These are phyloP conservation scores for Cirrhinus molitorella DNA, from an alignment of 2,797 vertebrate genomes.

Conservation along the genomic window DNA sequence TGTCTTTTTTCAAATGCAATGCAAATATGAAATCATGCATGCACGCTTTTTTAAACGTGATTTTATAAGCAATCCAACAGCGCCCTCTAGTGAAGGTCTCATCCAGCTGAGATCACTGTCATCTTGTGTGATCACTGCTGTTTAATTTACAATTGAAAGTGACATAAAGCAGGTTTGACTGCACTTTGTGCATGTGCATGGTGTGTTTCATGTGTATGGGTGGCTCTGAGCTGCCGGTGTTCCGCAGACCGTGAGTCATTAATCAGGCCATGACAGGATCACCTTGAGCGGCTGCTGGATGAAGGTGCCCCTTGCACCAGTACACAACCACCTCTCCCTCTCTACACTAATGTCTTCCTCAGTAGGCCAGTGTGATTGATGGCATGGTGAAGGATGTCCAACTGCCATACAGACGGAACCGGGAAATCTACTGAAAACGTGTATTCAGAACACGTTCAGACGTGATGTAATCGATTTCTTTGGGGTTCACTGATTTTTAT, in stretches of 20 bases:
- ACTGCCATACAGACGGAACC: background rate
- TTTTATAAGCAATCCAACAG: background rate
- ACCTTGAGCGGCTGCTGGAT: conserved; percentile 47
- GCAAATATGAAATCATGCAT: background rate
- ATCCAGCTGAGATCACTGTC: background rate
- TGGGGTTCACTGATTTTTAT: background rate
- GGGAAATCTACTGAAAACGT: background rate
- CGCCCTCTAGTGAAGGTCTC: conserved; percentile 23
- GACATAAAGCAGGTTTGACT: conserved; percentile 19
- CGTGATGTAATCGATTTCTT: background rate
- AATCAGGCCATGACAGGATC: conserved; percentile 55
- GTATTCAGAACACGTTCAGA: background rate
- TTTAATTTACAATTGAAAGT: background rate
- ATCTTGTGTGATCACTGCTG: background rate
- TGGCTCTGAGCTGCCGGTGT: conserved; percentile 15
- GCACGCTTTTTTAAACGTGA: background rate
- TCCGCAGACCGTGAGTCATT: conserved; percentile 39
- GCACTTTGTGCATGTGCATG: conserved; percentile 15
- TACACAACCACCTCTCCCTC: background rate
- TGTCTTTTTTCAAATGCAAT: background rate
- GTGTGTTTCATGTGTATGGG: conserved; percentile 44
- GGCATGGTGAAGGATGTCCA: conserved; percentile 1
- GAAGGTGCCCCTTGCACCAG: conserved; percentile 27
- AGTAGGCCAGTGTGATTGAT: conserved; percentile 24
- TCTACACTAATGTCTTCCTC: conserved; percentile 22